Base-by-base conservation (phyloP, 2,888 invertebrate species). In the Abrostola tripartita region DNA sequence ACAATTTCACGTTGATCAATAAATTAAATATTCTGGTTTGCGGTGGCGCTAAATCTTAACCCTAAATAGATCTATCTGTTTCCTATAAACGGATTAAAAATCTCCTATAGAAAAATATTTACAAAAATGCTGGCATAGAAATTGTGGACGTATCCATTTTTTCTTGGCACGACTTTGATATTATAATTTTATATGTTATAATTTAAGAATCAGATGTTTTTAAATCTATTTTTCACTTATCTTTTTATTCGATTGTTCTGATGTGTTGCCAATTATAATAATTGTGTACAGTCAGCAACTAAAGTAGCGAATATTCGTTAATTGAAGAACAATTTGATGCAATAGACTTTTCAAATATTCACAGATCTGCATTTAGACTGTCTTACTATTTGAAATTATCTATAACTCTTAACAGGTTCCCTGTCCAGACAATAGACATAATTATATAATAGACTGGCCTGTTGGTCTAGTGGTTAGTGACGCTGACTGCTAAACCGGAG, bases 81-180 rank as follows among this genome's bases (percentile, higher is more conserved):
- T 75, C 74, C 78, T 85, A 85, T 81, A 87, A 85, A 85, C 82
- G 81, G 82, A 84, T 79, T 82, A 82, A 86, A 89, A 88, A 86
- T 87, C 75, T 83, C 81, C 83, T 85, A 85, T 82, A 89, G 86
- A 89, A 85, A 88, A 87, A 86, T 89, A 88, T 87, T 83, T 88
- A 88, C 84, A 90, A 83, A 87, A 85, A 81, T 80, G 81, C 73
- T 85, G 85, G 82, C 80, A 53, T 82, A 82, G 80, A 81, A 83
- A 79, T 81, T 61, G 49, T 77, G 88, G 88, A 89, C 87, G 87
- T 83, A 73, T 82, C 74, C 69, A 72, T 67, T 68, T 60, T 78
- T n/a, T 72, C 75, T 87, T 89, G 89, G 89, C 88, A 90, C 90
- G 81, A 76, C 79, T 80, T 82, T 86, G 85, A 89, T 87, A 86